Conservation (phyloP, 2,113 vertebrate genomes). For the Cyprinus carpio region DNA sequence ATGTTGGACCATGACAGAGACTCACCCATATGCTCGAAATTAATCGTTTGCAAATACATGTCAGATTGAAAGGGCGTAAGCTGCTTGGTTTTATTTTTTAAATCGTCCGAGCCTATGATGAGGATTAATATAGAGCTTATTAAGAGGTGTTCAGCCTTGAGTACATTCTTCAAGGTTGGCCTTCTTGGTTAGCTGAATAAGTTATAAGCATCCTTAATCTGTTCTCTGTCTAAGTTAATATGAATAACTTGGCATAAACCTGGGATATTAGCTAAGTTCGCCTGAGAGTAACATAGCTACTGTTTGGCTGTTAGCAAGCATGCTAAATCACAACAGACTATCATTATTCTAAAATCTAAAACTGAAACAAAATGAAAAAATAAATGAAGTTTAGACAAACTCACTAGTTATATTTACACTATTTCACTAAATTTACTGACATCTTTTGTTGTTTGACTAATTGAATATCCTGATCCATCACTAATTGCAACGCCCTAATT, state of each 20-base stretch:
- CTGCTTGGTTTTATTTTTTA: background rate
- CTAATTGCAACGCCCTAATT: too few relatives aligned
- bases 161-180: background rate
- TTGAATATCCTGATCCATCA: too few relatives aligned
- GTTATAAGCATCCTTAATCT: too few relatives aligned
- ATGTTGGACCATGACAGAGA: background rate
- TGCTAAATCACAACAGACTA: background rate
- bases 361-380: too few relatives aligned
- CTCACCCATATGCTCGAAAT: constrained; percentile 48
- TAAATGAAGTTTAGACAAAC: too few relatives aligned
- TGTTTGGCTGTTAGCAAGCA: background rate
- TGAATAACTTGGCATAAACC: background rate
- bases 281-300: background rate
- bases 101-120: background rate
- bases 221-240: too few relatives aligned
- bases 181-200: background rate
- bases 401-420: too few relatives aligned
- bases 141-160: background rate
- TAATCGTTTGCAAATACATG: constrained; percentile 48
- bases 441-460: too few relatives aligned
- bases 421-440: too few relatives aligned
- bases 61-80: background rate
- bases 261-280: background rate
- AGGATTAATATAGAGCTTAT: constrained; percentile 1
- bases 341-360: too few relatives aligned